Evolutionary conservation across 2,113 vertebrate genomes (phyloP).

Genomic region (Calyptomena viridis): DNA sequence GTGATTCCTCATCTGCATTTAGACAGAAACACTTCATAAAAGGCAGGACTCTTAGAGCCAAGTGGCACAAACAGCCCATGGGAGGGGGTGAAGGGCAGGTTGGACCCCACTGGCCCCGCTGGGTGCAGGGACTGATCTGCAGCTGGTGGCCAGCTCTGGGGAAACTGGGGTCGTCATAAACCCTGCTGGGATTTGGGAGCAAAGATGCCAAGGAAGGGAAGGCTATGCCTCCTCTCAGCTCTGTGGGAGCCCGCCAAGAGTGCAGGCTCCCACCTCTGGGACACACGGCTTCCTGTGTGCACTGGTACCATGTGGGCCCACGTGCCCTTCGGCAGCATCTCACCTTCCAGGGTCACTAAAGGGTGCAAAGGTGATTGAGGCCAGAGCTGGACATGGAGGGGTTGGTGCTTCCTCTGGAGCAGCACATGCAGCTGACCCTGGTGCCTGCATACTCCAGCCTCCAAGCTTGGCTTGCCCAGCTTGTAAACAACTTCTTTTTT

Average conservation of each 20-base stretch:
- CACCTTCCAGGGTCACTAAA: background rate
- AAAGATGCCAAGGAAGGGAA: background rate
- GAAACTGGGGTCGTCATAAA: background rate
- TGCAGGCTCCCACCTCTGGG: rapidly evolving
- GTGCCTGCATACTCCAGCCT: background rate
- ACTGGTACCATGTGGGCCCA: rapidly evolving
- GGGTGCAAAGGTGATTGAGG: background rate
- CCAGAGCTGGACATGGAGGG: background rate
- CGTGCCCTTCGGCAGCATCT: background rate
- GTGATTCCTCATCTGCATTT: background rate
- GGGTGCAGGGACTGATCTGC: background rate
- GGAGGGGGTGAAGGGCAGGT: background rate
- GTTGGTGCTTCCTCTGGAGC: background rate
- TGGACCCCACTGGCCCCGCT: background rate
- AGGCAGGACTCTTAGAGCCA: background rate
- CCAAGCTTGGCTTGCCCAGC: background rate
- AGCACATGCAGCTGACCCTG: background rate
- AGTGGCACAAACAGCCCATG: background rate
- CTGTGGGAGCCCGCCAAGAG: rapidly evolving
- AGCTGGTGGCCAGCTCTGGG: background rate
- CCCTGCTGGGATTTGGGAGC: background rate
- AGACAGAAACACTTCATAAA: background rate
- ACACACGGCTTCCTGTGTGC: rapidly evolving
- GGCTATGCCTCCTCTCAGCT: background rate
- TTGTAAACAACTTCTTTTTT: constrained; percentile 44